Base-by-base conservation (phyloP, 2,797 vertebrate genomes). In the Cyprinella venusta region DNA sequence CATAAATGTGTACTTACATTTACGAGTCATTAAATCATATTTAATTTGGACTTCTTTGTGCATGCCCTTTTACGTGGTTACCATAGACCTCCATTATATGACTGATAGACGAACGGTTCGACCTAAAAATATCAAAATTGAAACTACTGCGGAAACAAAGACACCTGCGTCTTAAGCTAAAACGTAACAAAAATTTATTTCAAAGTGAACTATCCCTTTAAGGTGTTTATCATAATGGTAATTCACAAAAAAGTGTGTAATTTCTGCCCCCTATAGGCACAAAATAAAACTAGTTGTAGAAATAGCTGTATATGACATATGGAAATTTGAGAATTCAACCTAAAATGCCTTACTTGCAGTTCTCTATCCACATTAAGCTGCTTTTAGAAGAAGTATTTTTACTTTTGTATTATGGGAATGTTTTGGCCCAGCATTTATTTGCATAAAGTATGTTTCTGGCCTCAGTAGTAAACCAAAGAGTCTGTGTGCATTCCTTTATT, bases 401-500 rank as follows among this genome's bases (percentile, higher is more conserved):
- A 63, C 9, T 61, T 63, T 42, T 63, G 56, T 42, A 45, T 63
- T 21, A 61, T 61, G 33, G 13, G 15, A 40, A 61, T 61, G 54
- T 42, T n/a, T 77, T 45, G 75, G 56, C 56, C n/a, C 26, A 4
- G 24, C 50, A 79, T 82, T 83, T 72, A 76, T 77, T 45, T 79
- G 19, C 59, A 65, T 48, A 7, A 77, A 78, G 76, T 78, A 36
- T 65, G 61, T 79, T 79, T 67, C 63, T 24, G 76, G 12, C 19
- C 63, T 79, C 42, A 40, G 52, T 48, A 76, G 71, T 79, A 74
- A 18, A 76, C 21, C 42, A 76, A 45, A 40, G 19, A 40, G 36
- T 79, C 80, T 81, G 42, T 45, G 42, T 24, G 52, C 26, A 10
- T 74, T 83, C 26, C 71, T 85, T 89, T 87, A 77, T 83, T 85